Conservation (phyloP, 2,888 invertebrate species). For the Sussaba pulchella region DNA sequence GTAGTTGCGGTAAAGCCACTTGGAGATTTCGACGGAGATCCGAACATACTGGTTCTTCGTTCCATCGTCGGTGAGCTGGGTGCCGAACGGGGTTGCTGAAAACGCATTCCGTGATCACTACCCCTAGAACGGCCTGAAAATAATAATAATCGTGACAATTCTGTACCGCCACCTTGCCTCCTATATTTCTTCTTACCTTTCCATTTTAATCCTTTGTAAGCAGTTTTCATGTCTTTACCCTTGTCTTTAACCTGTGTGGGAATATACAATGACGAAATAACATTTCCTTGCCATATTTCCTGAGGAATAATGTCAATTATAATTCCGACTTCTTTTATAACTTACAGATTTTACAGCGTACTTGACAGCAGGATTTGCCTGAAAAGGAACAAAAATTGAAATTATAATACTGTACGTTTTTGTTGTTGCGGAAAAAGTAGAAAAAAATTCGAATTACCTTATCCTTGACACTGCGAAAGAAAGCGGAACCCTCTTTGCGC, state of each 20-base stretch:
- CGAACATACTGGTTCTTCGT: constrained; percentile 84
- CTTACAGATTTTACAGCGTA: constrained; percentile 97
- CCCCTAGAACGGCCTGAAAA: constrained; percentile 78
- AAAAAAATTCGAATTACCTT: constrained; percentile 87
- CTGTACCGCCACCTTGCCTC: neutral
- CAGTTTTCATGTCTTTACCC: constrained; percentile 91
- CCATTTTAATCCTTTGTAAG: constrained; percentile 91
- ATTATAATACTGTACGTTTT: too few species aligned
- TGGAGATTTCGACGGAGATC: constrained; percentile 81
- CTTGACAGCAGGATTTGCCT: constrained; percentile 97
- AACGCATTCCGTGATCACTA: constrained; percentile 77
- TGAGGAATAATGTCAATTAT: too few species aligned
- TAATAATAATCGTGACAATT: neutral
- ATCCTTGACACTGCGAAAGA: constrained; percentile 94
- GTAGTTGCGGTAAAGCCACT: constrained; percentile 81
- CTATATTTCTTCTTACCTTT: constrained; percentile 83
- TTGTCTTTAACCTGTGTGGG: constrained; percentile 88
- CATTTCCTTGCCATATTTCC: neutral
- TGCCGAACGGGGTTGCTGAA: constrained; percentile 86
- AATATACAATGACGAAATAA: neutral
- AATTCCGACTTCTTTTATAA: constrained; percentile 73
- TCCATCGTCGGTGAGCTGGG: constrained; percentile 89
- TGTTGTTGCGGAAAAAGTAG: too few species aligned
- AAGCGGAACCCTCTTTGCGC: constrained; percentile 92
- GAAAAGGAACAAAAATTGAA: constrained; percentile 85